phyloP scores from a whole-genome alignment of 1,140 invertebrate species.

The Antheraea pernyi region DNA sequence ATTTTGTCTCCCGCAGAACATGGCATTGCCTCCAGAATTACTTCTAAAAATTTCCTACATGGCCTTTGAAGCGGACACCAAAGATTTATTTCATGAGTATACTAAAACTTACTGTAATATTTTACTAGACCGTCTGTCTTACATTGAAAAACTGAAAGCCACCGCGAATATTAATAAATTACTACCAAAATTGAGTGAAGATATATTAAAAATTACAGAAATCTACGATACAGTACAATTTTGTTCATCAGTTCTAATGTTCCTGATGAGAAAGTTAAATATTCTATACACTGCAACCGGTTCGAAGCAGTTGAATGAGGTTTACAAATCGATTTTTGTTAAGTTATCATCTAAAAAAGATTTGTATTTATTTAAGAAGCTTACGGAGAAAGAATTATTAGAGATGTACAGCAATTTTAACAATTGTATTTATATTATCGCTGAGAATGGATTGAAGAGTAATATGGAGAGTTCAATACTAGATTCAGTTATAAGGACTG shows the following conservation, averaged over 20 bases:
- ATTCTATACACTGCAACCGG: slow-evolving; percentile 40
- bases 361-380: slow-evolving; percentile 37
- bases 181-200: slow-evolving; percentile 49
- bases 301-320: slow-evolving; percentile 34
- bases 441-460: slow-evolving; percentile 43
- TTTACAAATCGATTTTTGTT: slow-evolving; percentile 44
- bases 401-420: slow-evolving; percentile 54
- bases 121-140: slow-evolving; percentile 48
- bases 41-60: slow-evolving; percentile 63
- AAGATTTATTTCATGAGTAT: slow-evolving; percentile 46
- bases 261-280: slow-evolving; percentile 56
- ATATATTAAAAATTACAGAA: slow-evolving; percentile 45
- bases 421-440: slow-evolving; percentile 53
- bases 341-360: slow-evolving; percentile 38
- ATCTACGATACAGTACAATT: slow-evolving; percentile 53
- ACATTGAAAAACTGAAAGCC: slow-evolving; percentile 53
- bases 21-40: slow-evolving; percentile 43
- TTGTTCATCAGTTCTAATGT: slow-evolving; percentile 43
- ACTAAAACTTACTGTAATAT: slow-evolving; percentile 62
- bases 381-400: slow-evolving; percentile 35
- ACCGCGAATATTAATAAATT: slow-evolving; percentile 44
- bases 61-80: slow-evolving; percentile 50
- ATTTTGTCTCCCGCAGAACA: slow-evolving; percentile 30
- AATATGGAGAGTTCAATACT: slow-evolving; percentile 39
- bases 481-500: slow-evolving; percentile 30